Conservation (phyloP, 2,797 vertebrate genomes). For the Anabacerthia variegaticeps region DNA sequence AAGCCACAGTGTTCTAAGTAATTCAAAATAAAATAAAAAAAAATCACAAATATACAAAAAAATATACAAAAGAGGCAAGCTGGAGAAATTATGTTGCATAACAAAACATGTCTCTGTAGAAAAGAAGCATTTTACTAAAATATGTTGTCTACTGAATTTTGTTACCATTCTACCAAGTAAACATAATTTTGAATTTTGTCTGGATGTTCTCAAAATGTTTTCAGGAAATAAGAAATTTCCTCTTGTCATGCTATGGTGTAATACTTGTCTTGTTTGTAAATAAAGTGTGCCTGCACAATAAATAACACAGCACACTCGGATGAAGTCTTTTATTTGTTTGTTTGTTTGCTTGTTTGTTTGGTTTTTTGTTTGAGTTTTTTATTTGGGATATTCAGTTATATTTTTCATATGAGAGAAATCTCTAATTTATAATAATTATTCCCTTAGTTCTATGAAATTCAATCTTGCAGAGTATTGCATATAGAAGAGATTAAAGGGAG, state of each 20-base stretch:
- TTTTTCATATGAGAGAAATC: not conserved
- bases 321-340: not conserved
- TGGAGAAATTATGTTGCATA: not conserved
- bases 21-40: not conserved
- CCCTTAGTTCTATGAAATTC: not conserved
- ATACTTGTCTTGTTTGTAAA: not conserved
- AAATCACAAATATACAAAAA: too few relatives aligned
- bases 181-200: not conserved
- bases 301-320: not conserved
- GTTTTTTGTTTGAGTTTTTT: not conserved
- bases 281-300: not conserved
- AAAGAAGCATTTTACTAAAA: not conserved
- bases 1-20: not conserved
- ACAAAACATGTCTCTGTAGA: not conserved
- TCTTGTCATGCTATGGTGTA: not conserved
- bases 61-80: not conserved
- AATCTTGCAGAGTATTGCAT: not conserved
- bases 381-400: not conserved
- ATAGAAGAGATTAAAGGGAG: not conserved
- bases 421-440: not conserved
- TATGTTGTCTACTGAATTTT: not conserved
- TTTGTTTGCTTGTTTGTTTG: too few relatives aligned
- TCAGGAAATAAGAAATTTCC: not conserved
- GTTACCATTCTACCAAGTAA: not conserved
- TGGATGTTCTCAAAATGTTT: not conserved